phyloP scores from a whole-genome alignment of 2,113 vertebrate genomes.

The Serinus canaria region DNA sequence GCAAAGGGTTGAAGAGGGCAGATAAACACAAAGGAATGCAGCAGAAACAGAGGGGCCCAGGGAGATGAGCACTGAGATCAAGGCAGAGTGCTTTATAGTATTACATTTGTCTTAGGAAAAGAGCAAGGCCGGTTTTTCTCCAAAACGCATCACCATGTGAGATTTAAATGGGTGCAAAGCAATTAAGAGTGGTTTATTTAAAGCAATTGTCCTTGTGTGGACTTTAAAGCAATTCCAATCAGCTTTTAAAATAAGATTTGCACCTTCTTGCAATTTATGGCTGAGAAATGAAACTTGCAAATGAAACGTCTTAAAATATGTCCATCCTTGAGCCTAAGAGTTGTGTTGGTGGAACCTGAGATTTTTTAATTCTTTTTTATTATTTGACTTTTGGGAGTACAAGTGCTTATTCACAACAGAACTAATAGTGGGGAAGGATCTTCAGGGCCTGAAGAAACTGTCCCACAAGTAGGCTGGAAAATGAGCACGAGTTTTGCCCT shows the following conservation, averaged over 20 bases:
- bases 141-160: neutral
- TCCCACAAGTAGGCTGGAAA: neutral
- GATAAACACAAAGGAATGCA: slow-evolving; percentile 73
- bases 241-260: neutral
- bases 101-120: neutral
- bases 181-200: neutral
- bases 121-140: neutral
- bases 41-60: slow-evolving; percentile 48
- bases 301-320: neutral
- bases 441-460: neutral
- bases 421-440: neutral
- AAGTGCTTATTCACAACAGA: neutral
- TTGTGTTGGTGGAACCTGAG: neutral
- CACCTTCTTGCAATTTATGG: neutral
- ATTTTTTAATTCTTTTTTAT: neutral
- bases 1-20: slow-evolving; percentile 72
- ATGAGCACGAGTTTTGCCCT: neutral
- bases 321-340: neutral
- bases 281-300: neutral
- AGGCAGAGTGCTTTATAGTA: neutral
- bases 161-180: neutral
- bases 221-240: neutral
- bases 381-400: neutral
- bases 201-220: neutral
- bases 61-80: slow-evolving; percentile 28